Evolutionary conservation across 2,797 vertebrate genomes (phyloP), one percentile per base, ranked within the genome.

Genomic region (Coreius guichenoti): DNA sequence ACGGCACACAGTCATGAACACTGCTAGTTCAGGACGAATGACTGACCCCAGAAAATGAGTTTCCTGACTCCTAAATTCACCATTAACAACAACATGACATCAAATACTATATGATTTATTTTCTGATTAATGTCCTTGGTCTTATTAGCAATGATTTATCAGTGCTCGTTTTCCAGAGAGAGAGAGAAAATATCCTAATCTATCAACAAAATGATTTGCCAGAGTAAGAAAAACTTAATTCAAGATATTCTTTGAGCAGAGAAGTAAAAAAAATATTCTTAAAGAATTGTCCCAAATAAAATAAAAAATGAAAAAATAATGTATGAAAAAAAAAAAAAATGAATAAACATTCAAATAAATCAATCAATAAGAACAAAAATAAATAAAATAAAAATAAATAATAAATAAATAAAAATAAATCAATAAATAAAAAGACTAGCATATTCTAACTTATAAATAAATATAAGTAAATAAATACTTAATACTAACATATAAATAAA

Each of bases 41-140:
- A 81, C 39, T 79, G 77, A 79, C 77, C 58, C 58, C 9, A 31
- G 39, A 79, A 79, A 65, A 79, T 65, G 58, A 79, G 77, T 79
- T 79, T 61, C n/a, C 13, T 19, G 29, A 75, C 73, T 75, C 29
- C 54, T 43, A 39, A 17, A 77, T 77, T 29, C n/a, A 29, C 1
- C 26, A 36, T 63, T 11, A 31, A 78, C 54, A 43, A 29, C 39
- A 80, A 80, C 19, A 67, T 31, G 39, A 65, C 31, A 80, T 80
- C 43, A 61, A 61, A 47, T 23, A 21, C n/a, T 2, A 2, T 47
- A 39, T 8, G 8, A 79, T 79, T 78, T 79, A 31, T 47, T 47
- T 63, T 79, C 58, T 31, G 31, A 79, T 45, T 47, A 58, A 77
- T 77, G 75, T 43, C 75, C 21, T 21, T 39, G 51, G 1, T 54